Evolutionary conservation across 2,113 vertebrate genomes (phyloP).

Genomic region (Saguinus imperator): DNA sequence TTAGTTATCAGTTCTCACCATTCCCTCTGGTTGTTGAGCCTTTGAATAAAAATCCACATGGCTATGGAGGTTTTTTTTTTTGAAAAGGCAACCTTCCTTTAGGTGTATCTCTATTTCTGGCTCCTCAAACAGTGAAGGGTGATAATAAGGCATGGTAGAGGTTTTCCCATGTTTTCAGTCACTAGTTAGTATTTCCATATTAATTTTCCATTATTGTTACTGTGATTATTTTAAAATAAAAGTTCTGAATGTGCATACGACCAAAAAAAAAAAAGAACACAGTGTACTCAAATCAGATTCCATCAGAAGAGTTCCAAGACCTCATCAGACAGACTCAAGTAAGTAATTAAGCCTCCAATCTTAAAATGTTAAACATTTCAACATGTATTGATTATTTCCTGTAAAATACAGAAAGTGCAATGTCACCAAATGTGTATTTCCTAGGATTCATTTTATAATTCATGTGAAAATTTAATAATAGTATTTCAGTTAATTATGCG

Average conservation of each 20-base stretch:
- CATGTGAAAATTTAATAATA: background rate
- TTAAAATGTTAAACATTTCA: background rate
- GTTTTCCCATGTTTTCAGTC: constrained; percentile 65
- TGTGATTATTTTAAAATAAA: constrained; percentile 85
- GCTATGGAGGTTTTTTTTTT: background rate
- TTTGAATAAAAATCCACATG: background rate
- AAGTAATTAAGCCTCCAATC: constrained; percentile 19
- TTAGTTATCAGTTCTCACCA: background rate
- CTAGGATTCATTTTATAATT: constrained; percentile 26
- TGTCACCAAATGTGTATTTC: constrained; percentile 27
- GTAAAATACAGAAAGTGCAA: constrained; percentile 34
- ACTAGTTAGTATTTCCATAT: constrained; percentile 77
- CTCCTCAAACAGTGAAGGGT: background rate
- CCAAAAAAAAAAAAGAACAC: background rate
- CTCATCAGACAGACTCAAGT: background rate
- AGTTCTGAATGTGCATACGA: constrained; percentile 52
- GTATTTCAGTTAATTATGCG: constrained; percentile 43
- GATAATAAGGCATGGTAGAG: background rate
- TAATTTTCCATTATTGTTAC: constrained; percentile 84
- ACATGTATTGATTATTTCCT: constrained; percentile 21
- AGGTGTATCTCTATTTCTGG: background rate
- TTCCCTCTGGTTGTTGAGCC: background rate
- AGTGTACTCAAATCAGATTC: background rate
- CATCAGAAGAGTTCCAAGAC: background rate
- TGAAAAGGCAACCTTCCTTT: background rate